Base-by-base conservation (phyloP, 2,888 invertebrate species). In the Silvanus unidentatus region DNA sequence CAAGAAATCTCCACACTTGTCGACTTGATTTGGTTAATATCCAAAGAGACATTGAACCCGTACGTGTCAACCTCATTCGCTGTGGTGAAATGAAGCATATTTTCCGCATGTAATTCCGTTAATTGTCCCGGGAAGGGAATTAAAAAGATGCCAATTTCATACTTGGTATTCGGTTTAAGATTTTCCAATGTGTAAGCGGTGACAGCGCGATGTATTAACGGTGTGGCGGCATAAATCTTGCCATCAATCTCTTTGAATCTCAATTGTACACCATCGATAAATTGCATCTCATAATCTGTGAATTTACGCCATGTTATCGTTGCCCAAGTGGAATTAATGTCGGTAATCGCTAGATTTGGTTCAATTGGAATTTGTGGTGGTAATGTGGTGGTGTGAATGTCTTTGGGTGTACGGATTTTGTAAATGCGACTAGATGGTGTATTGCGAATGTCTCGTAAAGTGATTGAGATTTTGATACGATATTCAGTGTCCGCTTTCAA, bases 191-290 rank as follows among this genome's bases (percentile, higher is more conserved):
- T 82, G 51, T 87, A 90, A 39, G 79, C 78, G 0, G 86, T 87
- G 0, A 91, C 81, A 6, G 90, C 86, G 57, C 82, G 79, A 66
- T 94, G 93, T 27, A 94, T 83, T 15, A 93, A 69, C 14, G 91
- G 88, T 0, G 92, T 88, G 50, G 88, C 88, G 16, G 84, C 84
- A 69, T 88, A 93, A 47, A 90, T 84, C 60, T 87, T 88, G 28
- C 85, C 86, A 44, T 86, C 86, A 6, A 84, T 78, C 63, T 88
- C 87, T 60, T 88, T 88, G 68, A 87, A 93, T 56, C 90, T 81
- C 54, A 94, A 73, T 71, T 92, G 92, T 35, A 93, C 83, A 1
- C 91, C 93, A 62, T 94, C 93, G 44, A 93, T 88, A 59, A 86
- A 88, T 58, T 84, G 84, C 52, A 89, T 69, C 64, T 93, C 92